Base-by-base conservation (phyloP, 1,140 invertebrate species). In the Propsilocerus akamusi region DNA sequence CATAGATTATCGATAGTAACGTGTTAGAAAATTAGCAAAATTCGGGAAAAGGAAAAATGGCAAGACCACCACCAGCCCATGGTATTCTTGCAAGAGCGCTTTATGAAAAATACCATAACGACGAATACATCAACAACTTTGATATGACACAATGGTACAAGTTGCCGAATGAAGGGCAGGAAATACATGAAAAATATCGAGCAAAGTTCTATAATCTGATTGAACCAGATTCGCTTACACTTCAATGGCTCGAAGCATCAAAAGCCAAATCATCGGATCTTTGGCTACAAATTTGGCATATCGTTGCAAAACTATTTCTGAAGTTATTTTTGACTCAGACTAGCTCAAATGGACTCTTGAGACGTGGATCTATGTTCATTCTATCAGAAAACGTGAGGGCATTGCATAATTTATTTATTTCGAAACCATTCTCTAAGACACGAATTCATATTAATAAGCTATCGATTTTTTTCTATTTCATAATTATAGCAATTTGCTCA, bases 331-430 rank as follows among this genome's bases (percentile, higher is more conserved):
- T 87, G 75, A 78, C 80, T 0, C 76, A 78, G 57, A 89, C 85
- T 4, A 81, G 80, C 28, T 78, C 86, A 32, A 89, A 88, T 67
- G 85, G 84, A 0, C 56, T 64, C 11, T 66, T 93, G 5, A 74
- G 79, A 30, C 70, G 89, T 49, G 90, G 90, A 6, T 89, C 86
- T 1, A 94, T 94, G 90, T 92, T 91, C 62, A 84, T 94, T 4
- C 77, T 89, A 56, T 92, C 88, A 0, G 63, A 65, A 49, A 55
- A 60, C 22, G 34, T 41, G 17, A 41, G 17, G 12, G 4, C n/a
- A 5, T 6, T 34, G 17, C 12, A 34, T 6, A 5, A n/a, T 34
- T 34, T 34, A 5, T n/a, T 34, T 4, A 7, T 4, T 34, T 34
- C 30, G 5, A 34, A 4, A 10, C 4, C 5, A 6, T n/a, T 7